These are phyloP conservation scores for Oryzias sinensis DNA, from an alignment of 2,797 vertebrate species.

Conservation along the genomic window DNA sequence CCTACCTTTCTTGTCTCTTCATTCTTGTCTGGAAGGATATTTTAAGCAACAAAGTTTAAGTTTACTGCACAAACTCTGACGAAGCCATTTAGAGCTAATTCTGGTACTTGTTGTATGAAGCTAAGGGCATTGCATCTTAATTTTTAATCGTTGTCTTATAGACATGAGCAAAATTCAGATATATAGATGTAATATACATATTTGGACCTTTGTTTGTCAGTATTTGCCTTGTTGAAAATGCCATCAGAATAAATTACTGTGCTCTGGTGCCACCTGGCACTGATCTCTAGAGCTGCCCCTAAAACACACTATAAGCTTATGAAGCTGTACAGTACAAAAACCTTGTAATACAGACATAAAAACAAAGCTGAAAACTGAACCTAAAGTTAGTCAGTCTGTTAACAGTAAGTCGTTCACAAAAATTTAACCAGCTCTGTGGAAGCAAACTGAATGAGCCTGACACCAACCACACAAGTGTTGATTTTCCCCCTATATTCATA, in stretches of 20 bases:
- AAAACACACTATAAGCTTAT: slow-evolving; percentile 12
- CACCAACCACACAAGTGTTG: neutral
- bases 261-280: slow-evolving; percentile 53
- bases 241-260: slow-evolving; percentile 23
- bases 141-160: slow-evolving; percentile 5
- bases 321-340: neutral
- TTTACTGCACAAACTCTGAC: slow-evolving; percentile 26
- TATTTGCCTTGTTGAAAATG: slow-evolving; percentile 9
- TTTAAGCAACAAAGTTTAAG: slow-evolving; percentile 70
- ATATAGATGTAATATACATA: neutral
- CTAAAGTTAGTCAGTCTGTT: neutral
- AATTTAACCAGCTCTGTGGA: neutral
- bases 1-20: slow-evolving; percentile 47
- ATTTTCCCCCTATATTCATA: neutral
- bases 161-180: neutral
- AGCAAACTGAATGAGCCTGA: slow-evolving; percentile 3
- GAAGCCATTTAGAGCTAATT: slow-evolving; percentile 33
- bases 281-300: slow-evolving; percentile 31
- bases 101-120: neutral
- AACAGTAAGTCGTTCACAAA: neutral
- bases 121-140: neutral
- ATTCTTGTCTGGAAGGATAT: slow-evolving; percentile 58
- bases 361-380: neutral
- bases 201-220: slow-evolving; percentile 28
- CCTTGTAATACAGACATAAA: slow-evolving; percentile 3